Conservation (phyloP, 2,888 invertebrate genomes). For the Thymelicus sylvestris region DNA sequence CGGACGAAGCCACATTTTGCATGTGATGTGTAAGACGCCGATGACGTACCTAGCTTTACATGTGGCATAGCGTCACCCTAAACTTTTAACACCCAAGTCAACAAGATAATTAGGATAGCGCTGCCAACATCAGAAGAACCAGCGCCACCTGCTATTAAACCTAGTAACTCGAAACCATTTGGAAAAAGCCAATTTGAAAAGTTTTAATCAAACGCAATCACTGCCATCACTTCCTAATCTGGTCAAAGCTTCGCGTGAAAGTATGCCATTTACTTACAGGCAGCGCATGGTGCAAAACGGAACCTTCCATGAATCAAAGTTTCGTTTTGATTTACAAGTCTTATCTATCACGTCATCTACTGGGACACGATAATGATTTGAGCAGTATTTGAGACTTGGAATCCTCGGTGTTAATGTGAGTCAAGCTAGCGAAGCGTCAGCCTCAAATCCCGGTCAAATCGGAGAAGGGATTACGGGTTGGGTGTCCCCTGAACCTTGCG, state of each 20-base stretch:
- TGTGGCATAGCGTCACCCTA: slow-evolving; percentile 72
- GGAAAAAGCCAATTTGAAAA: slow-evolving; percentile 14
- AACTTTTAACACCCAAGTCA: slow-evolving; percentile 50
- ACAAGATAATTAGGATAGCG: slow-evolving; percentile 75
- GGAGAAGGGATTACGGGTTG: slow-evolving; percentile 42
- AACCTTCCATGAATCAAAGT: slow-evolving; percentile 35
- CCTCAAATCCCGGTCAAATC: slow-evolving; percentile 51
- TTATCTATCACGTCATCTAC: slow-evolving; percentile 41
- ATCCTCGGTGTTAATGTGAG: slow-evolving; percentile 38
- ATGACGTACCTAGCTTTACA: slow-evolving; percentile 44
- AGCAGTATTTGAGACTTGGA: slow-evolving; percentile 67
- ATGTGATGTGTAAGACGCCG: slow-evolving; percentile 42
- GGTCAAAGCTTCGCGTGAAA: slow-evolving; percentile 36
- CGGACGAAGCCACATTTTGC: slow-evolving; percentile 43
- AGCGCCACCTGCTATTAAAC: slow-evolving; percentile 73
- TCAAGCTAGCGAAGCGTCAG: slow-evolving; percentile 43
- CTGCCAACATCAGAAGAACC: slow-evolving; percentile 65
- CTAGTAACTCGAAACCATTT: slow-evolving; percentile 25
- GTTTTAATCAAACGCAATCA: slow-evolving; percentile 64
- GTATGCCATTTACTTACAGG: slow-evolving; percentile 38
- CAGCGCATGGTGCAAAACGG: slow-evolving; percentile 40
- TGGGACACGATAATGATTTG: slow-evolving; percentile 49
- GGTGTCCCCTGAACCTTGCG: slow-evolving; percentile 73
- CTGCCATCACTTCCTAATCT: slow-evolving; percentile 60
- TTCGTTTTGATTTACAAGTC: slow-evolving; percentile 34